These are phyloP conservation scores for Tympanuchus pallidicinctus DNA, from an alignment of 2,113 vertebrate species.

Conservation along the genomic window DNA sequence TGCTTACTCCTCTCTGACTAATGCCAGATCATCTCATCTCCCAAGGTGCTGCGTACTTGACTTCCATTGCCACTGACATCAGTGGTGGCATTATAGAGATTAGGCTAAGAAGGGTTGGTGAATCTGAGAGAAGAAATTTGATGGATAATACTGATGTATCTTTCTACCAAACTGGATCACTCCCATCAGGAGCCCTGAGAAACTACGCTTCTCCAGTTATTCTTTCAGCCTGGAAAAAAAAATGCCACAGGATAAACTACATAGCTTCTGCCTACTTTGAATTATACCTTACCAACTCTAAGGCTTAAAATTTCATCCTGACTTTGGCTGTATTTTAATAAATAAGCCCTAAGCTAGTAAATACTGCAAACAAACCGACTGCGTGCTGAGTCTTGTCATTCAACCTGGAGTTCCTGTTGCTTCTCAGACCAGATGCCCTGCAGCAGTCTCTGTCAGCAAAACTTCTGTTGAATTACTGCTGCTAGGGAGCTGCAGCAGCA, in stretches of 20 bases:
- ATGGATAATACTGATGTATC: neutral
- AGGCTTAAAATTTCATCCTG: neutral
- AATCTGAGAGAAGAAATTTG: neutral
- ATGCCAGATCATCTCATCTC: neutral
- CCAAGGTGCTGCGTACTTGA: neutral
- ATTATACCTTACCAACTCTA: neutral
- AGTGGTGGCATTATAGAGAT: neutral
- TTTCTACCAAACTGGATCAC: rapidly evolving
- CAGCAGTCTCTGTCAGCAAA: neutral
- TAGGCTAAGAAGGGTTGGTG: neutral
- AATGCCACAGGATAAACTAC: rapidly evolving
- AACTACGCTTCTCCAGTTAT: neutral
- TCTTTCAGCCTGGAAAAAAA: neutral
- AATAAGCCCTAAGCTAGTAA: neutral
- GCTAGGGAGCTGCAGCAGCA: neutral
- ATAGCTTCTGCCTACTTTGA: neutral
- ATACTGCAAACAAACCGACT: rapidly evolving
- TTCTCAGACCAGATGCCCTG: neutral
- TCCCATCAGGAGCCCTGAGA: neutral
- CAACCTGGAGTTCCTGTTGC: neutral
- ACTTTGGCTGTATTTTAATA: neutral
- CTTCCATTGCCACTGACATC: rapidly evolving
- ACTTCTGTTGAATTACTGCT: neutral
- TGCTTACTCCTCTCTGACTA: neutral
- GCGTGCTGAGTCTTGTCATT: neutral